Conservation (phyloP, 2,113 vertebrate species). For the Agapornis roseicollis region DNA sequence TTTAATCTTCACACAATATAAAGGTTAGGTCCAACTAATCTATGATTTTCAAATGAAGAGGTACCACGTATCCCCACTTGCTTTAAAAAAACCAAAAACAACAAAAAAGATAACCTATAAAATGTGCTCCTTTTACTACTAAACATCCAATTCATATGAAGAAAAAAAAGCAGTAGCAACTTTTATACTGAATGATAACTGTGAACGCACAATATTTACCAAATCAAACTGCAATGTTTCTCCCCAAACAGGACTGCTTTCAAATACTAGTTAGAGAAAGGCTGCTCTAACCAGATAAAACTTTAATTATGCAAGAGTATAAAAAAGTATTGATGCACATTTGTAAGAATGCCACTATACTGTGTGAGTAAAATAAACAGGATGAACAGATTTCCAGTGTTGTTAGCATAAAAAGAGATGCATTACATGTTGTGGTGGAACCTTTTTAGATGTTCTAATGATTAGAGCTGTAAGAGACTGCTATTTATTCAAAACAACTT, state of each 20-base stretch:
- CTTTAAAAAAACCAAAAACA: neutral
- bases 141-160: neutral
- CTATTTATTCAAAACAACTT: conserved; percentile 78
- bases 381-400: neutral
- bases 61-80: neutral
- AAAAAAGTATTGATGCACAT: neutral
- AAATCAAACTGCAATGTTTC: neutral
- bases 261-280: neutral
- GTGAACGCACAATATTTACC: neutral
- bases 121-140: neutral
- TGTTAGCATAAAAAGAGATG: neutral
- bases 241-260: neutral
- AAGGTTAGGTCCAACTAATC: neutral
- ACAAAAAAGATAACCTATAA: neutral
- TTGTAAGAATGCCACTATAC: neutral
- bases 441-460: conserved; percentile 39
- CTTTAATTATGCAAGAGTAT: neutral
- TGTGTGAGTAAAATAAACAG: neutral
- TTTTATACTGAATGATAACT: neutral
- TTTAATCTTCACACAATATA: neutral
- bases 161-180: neutral
- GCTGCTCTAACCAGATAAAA: neutral
- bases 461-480: conserved; percentile 41
- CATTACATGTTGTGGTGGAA: neutral
- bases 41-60: neutral